phyloP scores from a whole-genome alignment of 2,888 invertebrate species.

The Macrophya annulata region DNA sequence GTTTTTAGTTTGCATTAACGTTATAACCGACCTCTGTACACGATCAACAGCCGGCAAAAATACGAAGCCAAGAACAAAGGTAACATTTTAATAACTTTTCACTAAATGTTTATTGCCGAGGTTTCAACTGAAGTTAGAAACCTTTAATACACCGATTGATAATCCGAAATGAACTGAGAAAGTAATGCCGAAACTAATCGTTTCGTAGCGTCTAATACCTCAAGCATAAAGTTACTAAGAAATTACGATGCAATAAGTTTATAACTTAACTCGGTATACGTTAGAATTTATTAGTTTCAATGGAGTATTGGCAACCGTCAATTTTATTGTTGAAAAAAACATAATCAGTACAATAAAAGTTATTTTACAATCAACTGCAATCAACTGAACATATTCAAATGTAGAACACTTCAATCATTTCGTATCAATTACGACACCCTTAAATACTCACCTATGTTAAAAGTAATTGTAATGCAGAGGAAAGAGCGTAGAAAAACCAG shows the following conservation, averaged over 20 bases:
- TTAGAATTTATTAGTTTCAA: not conserved
- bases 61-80: constrained; percentile 71
- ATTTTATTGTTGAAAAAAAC: not conserved
- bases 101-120: not conserved
- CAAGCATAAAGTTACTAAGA: constrained; percentile 61
- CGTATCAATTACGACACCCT: not conserved
- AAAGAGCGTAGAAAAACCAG: constrained; percentile 45
- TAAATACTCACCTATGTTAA: constrained; percentile 28
- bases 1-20: not conserved
- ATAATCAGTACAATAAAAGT: constrained; percentile 1
- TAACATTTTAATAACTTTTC: constrained; percentile 66
- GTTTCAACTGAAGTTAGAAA: constrained; percentile 25
- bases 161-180: constrained; percentile 69
- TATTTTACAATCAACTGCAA: not conserved
- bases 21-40: constrained; percentile 68
- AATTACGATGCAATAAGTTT: constrained; percentile 4
- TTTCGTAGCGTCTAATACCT: constrained; percentile 48
- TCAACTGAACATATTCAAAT: constrained; percentile 28
- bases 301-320: not conserved
- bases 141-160: constrained; percentile 61
- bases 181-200: constrained; percentile 47
- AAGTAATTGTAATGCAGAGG: constrained; percentile 56
- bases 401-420: constrained; percentile 1
- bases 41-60: constrained; percentile 72
- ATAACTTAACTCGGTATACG: not conserved